Percentiles rank a stretch among this genome's conserved stretches.
Conservation (phyloP, 1,140 invertebrate genomes). For the Asbolus verrucosus region DNA sequence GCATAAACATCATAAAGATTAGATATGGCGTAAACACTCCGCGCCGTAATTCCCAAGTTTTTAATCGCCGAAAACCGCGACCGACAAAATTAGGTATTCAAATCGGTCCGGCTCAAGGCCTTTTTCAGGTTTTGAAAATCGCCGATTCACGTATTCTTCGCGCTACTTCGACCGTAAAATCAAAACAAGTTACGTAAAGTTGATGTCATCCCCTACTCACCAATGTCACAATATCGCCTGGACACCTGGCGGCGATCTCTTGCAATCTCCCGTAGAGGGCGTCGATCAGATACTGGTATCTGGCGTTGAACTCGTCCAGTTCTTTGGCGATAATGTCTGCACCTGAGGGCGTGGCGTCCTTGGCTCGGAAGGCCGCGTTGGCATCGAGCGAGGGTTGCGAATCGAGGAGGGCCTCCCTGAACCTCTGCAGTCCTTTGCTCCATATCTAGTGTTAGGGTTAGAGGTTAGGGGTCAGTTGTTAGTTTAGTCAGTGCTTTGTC, state of each 20-base stretch:
- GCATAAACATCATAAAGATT: not conserved
- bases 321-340: conserved; percentile 87
- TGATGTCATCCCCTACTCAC: conserved; percentile 68
- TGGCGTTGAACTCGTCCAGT: conserved; percentile 86
- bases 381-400: conserved; percentile 86
- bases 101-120: conserved; percentile 6
- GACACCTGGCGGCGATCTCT: conserved; percentile 71
- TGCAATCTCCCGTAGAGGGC: conserved; percentile 76
- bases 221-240: conserved; percentile 74
- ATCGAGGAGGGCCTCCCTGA: conserved; percentile 88
- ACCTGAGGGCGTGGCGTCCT: conserved; percentile 66
- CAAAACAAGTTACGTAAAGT: not conserved
- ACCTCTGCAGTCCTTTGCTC: conserved; percentile 74
- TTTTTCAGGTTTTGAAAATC: not conserved
- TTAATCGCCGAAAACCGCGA: not conserved
- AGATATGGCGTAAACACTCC: too few relatives aligned
- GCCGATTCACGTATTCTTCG: not conserved
- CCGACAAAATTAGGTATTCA: not conserved
- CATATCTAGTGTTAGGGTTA: conserved; percentile 72
- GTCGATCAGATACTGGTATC: conserved; percentile 82
- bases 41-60: too few relatives aligned
- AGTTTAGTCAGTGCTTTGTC: conserved; percentile 62
- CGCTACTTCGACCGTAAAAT: conserved; percentile 4
- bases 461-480: conserved; percentile 63
- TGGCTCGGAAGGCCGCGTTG: conserved; percentile 63